These are phyloP conservation scores for Philotrypesis tridentata DNA, from an alignment of 1,140 invertebrate species.

Conservation along the genomic window DNA sequence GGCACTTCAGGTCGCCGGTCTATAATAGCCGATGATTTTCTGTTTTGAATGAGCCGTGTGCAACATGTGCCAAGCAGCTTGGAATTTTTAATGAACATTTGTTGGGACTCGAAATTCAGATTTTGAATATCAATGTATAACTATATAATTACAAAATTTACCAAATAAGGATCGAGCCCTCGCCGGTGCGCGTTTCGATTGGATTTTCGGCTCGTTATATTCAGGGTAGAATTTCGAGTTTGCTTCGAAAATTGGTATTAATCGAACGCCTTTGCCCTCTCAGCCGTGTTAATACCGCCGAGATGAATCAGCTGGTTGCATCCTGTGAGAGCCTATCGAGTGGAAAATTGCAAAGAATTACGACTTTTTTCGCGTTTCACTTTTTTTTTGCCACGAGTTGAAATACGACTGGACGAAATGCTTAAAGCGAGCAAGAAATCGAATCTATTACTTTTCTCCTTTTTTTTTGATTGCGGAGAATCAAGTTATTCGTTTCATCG, in stretches of 20 bases:
- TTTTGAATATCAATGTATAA: too few relatives aligned
- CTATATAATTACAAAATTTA: too few relatives aligned
- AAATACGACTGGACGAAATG: background rate
- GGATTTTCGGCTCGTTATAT: background rate
- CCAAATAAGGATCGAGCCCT: too few relatives aligned
- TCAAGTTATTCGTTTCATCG: background rate
- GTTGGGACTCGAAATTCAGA: too few relatives aligned
- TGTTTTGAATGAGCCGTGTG: too few relatives aligned
- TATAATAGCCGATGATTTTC: too few relatives aligned
- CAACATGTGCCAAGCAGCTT: too few relatives aligned
- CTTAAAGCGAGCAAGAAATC: background rate
- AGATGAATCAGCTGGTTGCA: slow-evolving; percentile 46
- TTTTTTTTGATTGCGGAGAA: too few relatives aligned
- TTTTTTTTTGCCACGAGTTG: background rate
- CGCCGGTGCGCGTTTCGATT: too few relatives aligned
- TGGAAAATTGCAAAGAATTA: slow-evolving; percentile 51
- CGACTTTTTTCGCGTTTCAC: background rate
- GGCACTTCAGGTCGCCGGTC: too few relatives aligned
- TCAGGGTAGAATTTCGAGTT: background rate
- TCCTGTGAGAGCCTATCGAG: slow-evolving; percentile 46
- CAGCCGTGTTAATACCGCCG: slow-evolving; percentile 24
- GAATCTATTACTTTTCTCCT: background rate
- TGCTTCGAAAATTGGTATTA: background rate
- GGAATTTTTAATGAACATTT: too few relatives aligned
- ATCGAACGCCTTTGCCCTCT: slow-evolving; percentile 3